Conservation (phyloP, 2,888 invertebrate species). For the Drosophila infuscata region DNA sequence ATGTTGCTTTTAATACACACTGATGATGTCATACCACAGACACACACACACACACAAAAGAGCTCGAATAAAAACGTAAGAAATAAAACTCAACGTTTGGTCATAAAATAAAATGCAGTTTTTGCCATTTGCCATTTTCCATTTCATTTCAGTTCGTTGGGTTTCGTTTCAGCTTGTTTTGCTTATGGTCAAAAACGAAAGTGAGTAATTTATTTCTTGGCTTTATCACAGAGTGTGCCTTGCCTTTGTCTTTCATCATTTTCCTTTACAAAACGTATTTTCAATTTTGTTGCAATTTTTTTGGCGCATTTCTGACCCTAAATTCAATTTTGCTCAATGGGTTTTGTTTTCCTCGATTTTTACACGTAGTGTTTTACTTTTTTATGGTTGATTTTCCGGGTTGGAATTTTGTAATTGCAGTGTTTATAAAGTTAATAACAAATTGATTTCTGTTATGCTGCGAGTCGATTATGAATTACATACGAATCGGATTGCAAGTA, state of each 20-base stretch:
- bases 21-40: slow-evolving; percentile 53
- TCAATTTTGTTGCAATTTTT: slow-evolving; percentile 7
- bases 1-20: slow-evolving; percentile 18
- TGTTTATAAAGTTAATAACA: slow-evolving; percentile 34
- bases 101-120: slow-evolving; percentile 50
- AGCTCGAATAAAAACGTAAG: slow-evolving; percentile 20
- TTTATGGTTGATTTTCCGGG: slow-evolving; percentile 44
- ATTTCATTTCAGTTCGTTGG: slow-evolving; percentile 27
- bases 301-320: slow-evolving; percentile 66
- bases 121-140: slow-evolving; percentile 41
- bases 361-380: slow-evolving; percentile 12
- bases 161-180: slow-evolving; percentile 39
- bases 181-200: slow-evolving; percentile 44
- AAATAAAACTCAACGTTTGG: slow-evolving; percentile 39
- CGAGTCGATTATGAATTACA: slow-evolving; percentile 30
- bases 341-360: slow-evolving; percentile 37
- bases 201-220: slow-evolving; percentile 45
- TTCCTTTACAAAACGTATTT: slow-evolving; percentile 15
- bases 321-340: slow-evolving; percentile 38
- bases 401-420: slow-evolving; percentile 35
- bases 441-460: slow-evolving; percentile 57
- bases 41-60: slow-evolving; percentile 15
- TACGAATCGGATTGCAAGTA: slow-evolving; percentile 14
- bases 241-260: slow-evolving; percentile 21
- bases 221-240: slow-evolving; percentile 14